Evolutionary conservation across 1,140 invertebrate genomes (phyloP), one percentile per base, ranked within the genome.

Genomic region (Aphidius ervi): DNA sequence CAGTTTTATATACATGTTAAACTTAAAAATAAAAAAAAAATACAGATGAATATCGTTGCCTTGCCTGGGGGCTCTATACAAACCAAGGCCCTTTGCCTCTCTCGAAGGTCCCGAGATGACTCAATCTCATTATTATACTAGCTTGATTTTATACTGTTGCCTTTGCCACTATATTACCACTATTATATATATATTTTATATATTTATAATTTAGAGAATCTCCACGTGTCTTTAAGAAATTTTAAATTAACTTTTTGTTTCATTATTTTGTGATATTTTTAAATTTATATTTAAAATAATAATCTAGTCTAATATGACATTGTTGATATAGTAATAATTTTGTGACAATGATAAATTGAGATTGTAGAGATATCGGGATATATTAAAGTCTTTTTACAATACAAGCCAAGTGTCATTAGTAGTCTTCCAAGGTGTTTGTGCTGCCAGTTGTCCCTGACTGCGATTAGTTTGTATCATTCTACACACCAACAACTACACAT

Each of bases 71-170:
- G 23, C 23, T 31, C 4, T 31, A 31, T 72, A 69, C 62, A 46
- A 69, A 76, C 62, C 74, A 76, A 77, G 74, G 74, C 67, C 72
- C 73, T 68, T 68, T 62, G 60, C 2, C 62, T 65, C 16, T 59
- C 67, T 66, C 63, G 72, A 75, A 76, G 74, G 72, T 69, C 68
- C 66, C 59, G 67, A 63, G 66, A 69, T 77, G 73, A 77, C 69
- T 76, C 75, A 77, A 69, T 64, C 63, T 65, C 63, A 64, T 67
- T 70, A 72, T 72, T 67, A 39, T 31, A 31, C 52, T 54, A n/a
- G 39, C 5, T 43, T 37, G 39, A 40, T 72, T 72, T 73, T 66
- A 67, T 68, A 65, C 65, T 70, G 64, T 16, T 16, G 16, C 16
- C 16, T 31, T 31, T 31, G 16, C 16, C 4, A 31, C 23, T 31